These are phyloP conservation scores for Tribolium madens DNA, from an alignment of 1,140 invertebrate genomes.

Conservation along the genomic window DNA sequence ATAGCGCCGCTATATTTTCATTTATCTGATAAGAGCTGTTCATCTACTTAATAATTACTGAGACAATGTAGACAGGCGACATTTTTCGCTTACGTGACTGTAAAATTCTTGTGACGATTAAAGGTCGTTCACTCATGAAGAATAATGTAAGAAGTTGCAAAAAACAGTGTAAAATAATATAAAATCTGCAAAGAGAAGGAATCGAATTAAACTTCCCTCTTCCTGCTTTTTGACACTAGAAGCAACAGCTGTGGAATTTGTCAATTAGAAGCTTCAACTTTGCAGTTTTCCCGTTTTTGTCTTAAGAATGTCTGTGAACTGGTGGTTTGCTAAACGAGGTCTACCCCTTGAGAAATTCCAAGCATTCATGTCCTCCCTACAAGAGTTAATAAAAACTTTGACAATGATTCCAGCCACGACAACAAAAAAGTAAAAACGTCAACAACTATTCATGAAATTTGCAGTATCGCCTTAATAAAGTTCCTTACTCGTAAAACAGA, in stretches of 20 bases:
- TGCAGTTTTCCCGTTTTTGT: conserved; percentile 32
- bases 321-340: conserved; percentile 30
- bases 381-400: conserved; percentile 35
- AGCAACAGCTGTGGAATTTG: conserved; percentile 23
- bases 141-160: background rate
- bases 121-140: conserved; percentile 11
- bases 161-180: background rate
- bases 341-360: conserved; percentile 7
- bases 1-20: conserved; percentile 19
- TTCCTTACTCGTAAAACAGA: background rate
- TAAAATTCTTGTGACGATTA: conserved; percentile 8
- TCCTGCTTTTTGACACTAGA: background rate
- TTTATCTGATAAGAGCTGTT: conserved; percentile 29
- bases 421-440: conserved; percentile 7
- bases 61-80: conserved; percentile 21
- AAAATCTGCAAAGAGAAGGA: background rate
- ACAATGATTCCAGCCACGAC: conserved; percentile 2
- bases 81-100: conserved; percentile 37
- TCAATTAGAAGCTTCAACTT: conserved; percentile 27
- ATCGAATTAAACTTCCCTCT: background rate
- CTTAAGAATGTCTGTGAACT: conserved; percentile 23
- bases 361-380: conserved; percentile 6
- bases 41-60: conserved; percentile 29
- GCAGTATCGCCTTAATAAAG: conserved; percentile 18
- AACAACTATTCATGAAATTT: conserved; percentile 25